Evolutionary conservation across 2,888 invertebrate genomes (phyloP).

Genomic region (Lycia hirtaria): DNA sequence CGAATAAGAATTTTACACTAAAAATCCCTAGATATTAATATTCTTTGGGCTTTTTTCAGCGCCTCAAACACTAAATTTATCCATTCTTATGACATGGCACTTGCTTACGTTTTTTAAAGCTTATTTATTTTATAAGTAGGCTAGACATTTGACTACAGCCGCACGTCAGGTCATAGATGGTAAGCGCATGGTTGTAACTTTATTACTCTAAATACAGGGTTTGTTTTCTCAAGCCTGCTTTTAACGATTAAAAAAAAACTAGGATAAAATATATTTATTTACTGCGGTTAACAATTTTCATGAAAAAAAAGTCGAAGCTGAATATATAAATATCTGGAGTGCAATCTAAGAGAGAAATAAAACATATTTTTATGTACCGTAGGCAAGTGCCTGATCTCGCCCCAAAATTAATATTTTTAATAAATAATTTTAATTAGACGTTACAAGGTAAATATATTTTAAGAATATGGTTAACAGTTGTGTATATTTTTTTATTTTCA

Average conservation of each 20-base stretch:
- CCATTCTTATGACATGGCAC: constrained; percentile 39
- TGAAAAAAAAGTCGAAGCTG: too few species aligned
- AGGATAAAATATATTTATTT: too few species aligned
- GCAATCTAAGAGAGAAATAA: too few species aligned
- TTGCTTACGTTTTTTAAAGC: constrained; percentile 23
- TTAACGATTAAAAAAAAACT: too few species aligned
- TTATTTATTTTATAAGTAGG: not conserved
- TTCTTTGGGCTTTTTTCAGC: not conserved
- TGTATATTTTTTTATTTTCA: constrained; percentile 67
- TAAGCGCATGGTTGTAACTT: too few species aligned
- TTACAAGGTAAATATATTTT: constrained; percentile 56
- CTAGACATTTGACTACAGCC: too few species aligned
- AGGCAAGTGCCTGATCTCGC: constrained; percentile 53
- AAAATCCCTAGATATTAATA: not conserved
- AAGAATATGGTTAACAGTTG: constrained; percentile 52
- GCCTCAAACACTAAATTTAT: not conserved
- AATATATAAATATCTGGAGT: too few species aligned
- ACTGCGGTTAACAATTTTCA: too few species aligned
- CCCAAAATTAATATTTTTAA: constrained; percentile 53
- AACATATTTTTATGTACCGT: not conserved
- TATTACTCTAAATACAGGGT: too few species aligned
- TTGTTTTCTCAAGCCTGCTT: too few species aligned
- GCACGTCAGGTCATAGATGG: too few species aligned
- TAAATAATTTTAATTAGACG: constrained; percentile 48
- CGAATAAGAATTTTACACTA: not conserved